These are phyloP conservation scores for Tetragonisca angustula DNA, from an alignment of 2,888 invertebrate species.

Conservation along the genomic window DNA sequence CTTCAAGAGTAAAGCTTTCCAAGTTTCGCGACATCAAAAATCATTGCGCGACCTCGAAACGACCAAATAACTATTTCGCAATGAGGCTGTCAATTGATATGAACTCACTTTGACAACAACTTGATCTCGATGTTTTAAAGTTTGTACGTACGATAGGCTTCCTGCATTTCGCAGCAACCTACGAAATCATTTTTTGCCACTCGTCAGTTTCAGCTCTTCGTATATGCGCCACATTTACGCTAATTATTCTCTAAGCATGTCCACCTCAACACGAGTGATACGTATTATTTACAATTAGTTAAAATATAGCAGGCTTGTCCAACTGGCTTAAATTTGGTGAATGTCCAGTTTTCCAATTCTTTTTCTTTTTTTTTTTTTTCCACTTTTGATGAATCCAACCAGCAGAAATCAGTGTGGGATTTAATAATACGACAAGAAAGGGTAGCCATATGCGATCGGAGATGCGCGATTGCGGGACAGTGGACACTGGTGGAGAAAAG, in stretches of 20 bases:
- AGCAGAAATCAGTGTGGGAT: conserved; percentile 54
- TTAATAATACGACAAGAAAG: conserved; percentile 64
- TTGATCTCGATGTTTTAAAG: conserved; percentile 30
- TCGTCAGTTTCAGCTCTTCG: conserved; percentile 2
- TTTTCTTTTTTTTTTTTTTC: too few relatives aligned
- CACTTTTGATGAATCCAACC: too few relatives aligned
- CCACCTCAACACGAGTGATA: not conserved
- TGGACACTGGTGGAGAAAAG: not conserved
- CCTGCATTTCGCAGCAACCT: not conserved
- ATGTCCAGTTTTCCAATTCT: too few relatives aligned
- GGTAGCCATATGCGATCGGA: conserved; percentile 42
- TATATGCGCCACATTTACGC: conserved; percentile 30
- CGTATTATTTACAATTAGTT: too few relatives aligned
- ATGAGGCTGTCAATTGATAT: not conserved
- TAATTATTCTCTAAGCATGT: conserved; percentile 46
- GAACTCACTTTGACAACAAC: not conserved
- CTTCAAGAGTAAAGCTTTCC: conserved; percentile 6
- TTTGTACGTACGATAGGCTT: not conserved
- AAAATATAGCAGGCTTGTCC: too few relatives aligned
- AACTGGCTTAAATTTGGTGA: too few relatives aligned
- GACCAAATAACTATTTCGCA: conserved; percentile 11
- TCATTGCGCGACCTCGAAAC: not conserved
- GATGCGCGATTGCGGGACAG: conserved; percentile 1
- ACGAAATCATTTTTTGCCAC: conserved; percentile 27
- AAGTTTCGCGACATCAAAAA: not conserved